These are phyloP conservation scores for Hydrolagus colliei DNA, from an alignment of 2,797 vertebrate species.

Conservation along the genomic window DNA sequence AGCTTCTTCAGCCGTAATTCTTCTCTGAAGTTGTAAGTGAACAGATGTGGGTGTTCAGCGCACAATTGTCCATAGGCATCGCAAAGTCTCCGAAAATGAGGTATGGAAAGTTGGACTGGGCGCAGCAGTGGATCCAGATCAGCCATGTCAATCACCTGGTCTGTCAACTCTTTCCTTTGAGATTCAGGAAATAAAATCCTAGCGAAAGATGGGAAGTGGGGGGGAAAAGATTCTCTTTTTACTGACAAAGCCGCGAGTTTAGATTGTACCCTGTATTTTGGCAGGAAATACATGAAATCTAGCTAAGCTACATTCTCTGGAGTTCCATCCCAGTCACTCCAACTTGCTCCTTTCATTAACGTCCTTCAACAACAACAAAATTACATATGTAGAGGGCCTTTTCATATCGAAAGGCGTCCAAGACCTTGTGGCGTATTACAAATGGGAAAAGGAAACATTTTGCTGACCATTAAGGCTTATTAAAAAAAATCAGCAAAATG, in stretches of 20 bases:
- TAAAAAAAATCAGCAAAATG: background rate
- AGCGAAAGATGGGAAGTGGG: conserved; percentile 4
- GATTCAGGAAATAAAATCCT: conserved; percentile 84
- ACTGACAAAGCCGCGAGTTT: no score
- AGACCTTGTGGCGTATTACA: no score
- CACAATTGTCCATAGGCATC: conserved; percentile 75
- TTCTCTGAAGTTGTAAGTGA: conserved; percentile 74
- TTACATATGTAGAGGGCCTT: no score
- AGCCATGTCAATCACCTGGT: conserved; percentile 65
- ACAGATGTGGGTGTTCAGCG: conserved; percentile 55
- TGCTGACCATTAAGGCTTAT: background rate
- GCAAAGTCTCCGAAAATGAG: conserved; percentile 69
- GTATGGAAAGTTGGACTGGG: conserved; percentile 70
- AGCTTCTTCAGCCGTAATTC: conserved; percentile 61
- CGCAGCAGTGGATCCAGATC: conserved; percentile 78
- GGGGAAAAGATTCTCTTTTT: no score
- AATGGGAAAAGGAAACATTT: background rate
- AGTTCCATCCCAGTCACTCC: no score
- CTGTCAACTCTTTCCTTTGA: conserved; percentile 61
- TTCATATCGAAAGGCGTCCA: no score
- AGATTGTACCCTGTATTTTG: no score
- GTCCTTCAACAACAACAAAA: no score
- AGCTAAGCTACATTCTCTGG: no score
- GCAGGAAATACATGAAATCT: no score
- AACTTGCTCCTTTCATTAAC: no score